Evolutionary conservation across 2,888 invertebrate genomes (phyloP), one percentile per base, ranked within the genome.

Genomic region (Ormyrus labotus): DNA sequence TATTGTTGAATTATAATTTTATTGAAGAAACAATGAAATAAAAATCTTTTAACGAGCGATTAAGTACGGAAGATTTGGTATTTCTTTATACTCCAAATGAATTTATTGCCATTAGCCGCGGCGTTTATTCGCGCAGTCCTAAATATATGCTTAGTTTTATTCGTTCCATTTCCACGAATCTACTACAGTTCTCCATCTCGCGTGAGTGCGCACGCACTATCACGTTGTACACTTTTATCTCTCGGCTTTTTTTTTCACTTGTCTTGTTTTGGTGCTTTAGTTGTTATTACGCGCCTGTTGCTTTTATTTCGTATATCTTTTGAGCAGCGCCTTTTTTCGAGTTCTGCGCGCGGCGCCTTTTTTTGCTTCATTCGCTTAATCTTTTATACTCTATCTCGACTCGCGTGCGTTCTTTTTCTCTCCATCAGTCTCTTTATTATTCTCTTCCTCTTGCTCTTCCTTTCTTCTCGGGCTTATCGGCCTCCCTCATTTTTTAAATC

Each of bases 401-500:
- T 67, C 47, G 19, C 53, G 9, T 19, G 9, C 50, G 9, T 57
- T 61, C 50, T 70, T 48, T 71, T 55, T 65, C 60, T 63, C 61
- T 72, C 55, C 67, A 68, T 67, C 61, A 68, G 53, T 72, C 67
- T 78, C 72, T 78, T 78, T 78, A 78, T 73, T 72, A 72, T 72
- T 73, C 61, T 68, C 73, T 55, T 65, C 71, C 60, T 65, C 47
- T 60, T 53, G n/a, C 68, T 57, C 50, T 61, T 78, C 68, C 63
- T 61, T 68, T 78, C 61, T 73, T 68, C 47, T 63, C 11, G 19
- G 51, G 68, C 73, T 68, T 72, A 77, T 77, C 81, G 63, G 19
- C 6, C 60, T 81, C 68, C 63, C 67, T 78, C 77, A 68, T 79
- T 78, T 79, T 74, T 76, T 61, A 61, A 76, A 76, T 76, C 75